Base-by-base conservation (phyloP, 2,797 vertebrate species). In the Leptodactylus fallax region DNA sequence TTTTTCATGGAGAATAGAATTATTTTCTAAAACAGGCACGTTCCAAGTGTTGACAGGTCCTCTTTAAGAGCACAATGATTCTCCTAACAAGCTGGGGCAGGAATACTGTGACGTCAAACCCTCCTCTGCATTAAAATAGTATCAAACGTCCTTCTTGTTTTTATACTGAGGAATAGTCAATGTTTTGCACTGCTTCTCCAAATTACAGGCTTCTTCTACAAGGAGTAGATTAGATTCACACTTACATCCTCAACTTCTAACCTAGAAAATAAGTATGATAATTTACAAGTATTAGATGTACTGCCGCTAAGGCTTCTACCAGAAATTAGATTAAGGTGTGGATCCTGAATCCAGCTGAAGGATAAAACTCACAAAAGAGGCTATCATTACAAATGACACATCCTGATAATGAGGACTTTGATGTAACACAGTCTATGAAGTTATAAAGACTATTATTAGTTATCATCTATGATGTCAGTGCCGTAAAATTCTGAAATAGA, bases 281-380 rank as follows among this genome's bases (percentile, higher is more conserved):
- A 81, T 63, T 81, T 47, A 63, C 27, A 47, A 47, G 58, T n/a
- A 81, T 60, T 47, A 47, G 10, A 47, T 60, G 58, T n/a, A 1
- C 72, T 23, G 45, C 72, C 19, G 4, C 58, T 80, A 63, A 58
- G 10, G 17, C 21, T n/a, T 36, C 79, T 49, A n/a, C 27, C 9
- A n/a, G 45, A 63, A 17, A 65, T n/a, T 65, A n/a, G 45, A 65
- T 63, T 27, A 65, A 81, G 60, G 79, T 81, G 79, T 81, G 45
- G 58, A 79, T 25, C 23, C 23, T 60, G 78, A 81, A 49, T 23
- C 12, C 58, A 81, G 58, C 60, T 23, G 79, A 81, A 81, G 45
- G 3, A 23, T 65, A 51, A 81, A 23, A 11, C 60, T 16, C 36
- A 65, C 21, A 65, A 65, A n/a, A 81, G 47, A 58, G 79, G 1